Conservation (phyloP, 2,797 vertebrate genomes). For the Arctocebus calabarensis region DNA sequence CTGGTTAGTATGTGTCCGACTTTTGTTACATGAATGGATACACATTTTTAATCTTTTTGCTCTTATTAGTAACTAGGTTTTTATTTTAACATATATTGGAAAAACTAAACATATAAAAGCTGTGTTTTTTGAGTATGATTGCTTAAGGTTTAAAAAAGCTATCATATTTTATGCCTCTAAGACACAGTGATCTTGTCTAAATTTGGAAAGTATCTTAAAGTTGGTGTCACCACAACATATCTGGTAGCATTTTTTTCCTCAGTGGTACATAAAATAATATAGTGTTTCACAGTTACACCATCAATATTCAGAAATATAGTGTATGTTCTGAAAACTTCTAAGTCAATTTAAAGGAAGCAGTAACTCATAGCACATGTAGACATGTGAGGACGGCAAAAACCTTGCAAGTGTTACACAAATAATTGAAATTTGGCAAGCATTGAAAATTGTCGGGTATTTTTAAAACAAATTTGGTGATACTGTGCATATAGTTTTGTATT, state of each 20-base stretch:
- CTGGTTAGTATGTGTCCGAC: not conserved
- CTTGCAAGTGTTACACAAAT: not conserved
- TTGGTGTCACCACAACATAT: not conserved
- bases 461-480: not conserved
- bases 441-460: not conserved
- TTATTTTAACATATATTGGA: conserved; percentile 35
- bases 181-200: not conserved
- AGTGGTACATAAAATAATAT: conserved; percentile 46
- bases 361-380: not conserved
- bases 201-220: conserved; percentile 44
- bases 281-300: not conserved
- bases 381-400: not conserved
- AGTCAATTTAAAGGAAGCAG: not conserved
- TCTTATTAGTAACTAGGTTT: not conserved
- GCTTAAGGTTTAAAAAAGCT: conserved; percentile 32
- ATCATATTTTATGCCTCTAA: not conserved
- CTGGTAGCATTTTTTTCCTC: conserved; percentile 24
- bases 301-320: conserved; percentile 37
- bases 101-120: conserved; percentile 41
- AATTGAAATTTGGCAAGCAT: not conserved
- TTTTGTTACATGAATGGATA: not conserved
- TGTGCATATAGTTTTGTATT: not conserved
- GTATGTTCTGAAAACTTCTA: not conserved
- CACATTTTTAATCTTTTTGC: conserved; percentile 40
- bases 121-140: conserved; percentile 26